Base-by-base conservation (phyloP, 2,797 vertebrate genomes). In the Lagodon rhomboides region DNA sequence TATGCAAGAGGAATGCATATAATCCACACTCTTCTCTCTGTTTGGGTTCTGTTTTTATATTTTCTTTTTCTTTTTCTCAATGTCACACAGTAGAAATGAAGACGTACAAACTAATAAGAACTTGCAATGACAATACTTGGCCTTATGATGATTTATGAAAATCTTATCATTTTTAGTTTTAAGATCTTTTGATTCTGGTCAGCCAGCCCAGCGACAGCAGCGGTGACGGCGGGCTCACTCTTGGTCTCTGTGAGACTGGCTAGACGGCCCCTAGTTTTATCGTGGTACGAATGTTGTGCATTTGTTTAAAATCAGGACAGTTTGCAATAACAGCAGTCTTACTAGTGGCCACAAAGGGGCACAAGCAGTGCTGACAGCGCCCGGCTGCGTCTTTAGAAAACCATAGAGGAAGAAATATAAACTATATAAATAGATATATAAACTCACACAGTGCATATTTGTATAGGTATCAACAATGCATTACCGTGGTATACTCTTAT, bases 201-300 rank as follows among this genome's bases (percentile, higher is more conserved):
- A 97, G 97, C 97, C 97, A 93, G 96, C 95, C 96, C 96, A 95
- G 96, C 96, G 95, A 86, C 88, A 83, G 90, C 97, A 96, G 95
- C 95, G 96, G 96, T 96, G 97, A 97, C 96, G 95, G 97, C 96
- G 96, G 95, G 97, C 97, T 97, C 97, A 97, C 97, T 98, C 97
- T 97, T 99, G 96, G 98, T 99, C 98, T 99, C 98, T 97, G 96
- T 99, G 98, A 99, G 92, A 94, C 94, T 87, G 89, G 91, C 91
- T 88, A 89, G 92, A 90, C 64, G 97, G 98, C 97, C 97, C 97
- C 96, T 68, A 97, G 97, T 98, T 98, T 97, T 98, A 98, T 98
- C 87, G 97, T 97, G 97, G 97, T 99, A 99, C 97, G 98, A 99
- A 99, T 99, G 98, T 99, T 99, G 98, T 99, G 97, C 98, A 99